These are phyloP conservation scores for Thunnus maccoyii DNA, from an alignment of 2,113 vertebrate species.

Conservation along the genomic window DNA sequence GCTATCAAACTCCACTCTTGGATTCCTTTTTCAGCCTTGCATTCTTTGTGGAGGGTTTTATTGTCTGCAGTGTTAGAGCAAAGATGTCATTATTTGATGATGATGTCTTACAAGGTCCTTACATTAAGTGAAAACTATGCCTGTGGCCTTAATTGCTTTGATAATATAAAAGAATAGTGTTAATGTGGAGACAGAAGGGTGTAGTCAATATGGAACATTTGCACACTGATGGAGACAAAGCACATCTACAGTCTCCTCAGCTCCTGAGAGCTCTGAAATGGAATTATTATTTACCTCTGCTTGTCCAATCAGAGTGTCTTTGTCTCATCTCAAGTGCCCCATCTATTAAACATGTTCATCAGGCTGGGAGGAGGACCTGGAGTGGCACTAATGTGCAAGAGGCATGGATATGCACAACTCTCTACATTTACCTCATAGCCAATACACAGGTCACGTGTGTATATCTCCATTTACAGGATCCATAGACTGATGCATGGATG, in stretches of 20 bases:
- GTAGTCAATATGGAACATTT: constrained; percentile 9
- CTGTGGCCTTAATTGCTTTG: not conserved
- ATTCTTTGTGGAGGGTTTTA: not conserved
- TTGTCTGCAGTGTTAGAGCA: not conserved
- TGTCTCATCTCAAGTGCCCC: not conserved
- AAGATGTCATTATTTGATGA: constrained; percentile 14
- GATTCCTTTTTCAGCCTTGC: not conserved
- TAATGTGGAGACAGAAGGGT: constrained; percentile 1
- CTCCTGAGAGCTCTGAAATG: not conserved
- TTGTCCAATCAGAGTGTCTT: not conserved
- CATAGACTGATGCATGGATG: too few species aligned
- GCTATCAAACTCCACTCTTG: constrained; percentile 25
- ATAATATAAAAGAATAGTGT: constrained; percentile 11
- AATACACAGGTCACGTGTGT: too few species aligned
- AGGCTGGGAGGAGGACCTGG: not conserved
- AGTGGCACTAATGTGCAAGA: too few species aligned
- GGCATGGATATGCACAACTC: too few species aligned
- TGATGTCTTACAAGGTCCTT: constrained; percentile 1
- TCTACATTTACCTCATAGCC: too few species aligned
- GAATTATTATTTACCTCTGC: not conserved
- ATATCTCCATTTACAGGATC: too few species aligned
- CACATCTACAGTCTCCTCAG: too few species aligned
- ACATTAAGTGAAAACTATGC: not conserved
- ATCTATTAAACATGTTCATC: constrained; percentile 11
- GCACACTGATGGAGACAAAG: not conserved